Base-by-base conservation (phyloP, 1,140 invertebrate genomes). In the Drosophila ohnishii region DNA sequence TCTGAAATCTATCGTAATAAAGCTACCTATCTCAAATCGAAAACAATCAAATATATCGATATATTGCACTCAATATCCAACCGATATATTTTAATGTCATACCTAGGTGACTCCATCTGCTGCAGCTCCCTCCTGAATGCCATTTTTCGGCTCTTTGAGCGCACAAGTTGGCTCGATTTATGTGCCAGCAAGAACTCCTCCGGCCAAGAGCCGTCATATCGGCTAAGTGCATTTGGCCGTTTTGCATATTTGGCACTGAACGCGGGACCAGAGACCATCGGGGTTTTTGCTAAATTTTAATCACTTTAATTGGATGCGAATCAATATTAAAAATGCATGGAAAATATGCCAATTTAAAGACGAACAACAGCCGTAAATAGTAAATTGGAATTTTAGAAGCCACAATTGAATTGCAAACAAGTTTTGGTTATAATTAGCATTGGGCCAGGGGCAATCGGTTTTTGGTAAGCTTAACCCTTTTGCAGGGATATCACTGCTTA, bases 111-210 rank as follows among this genome's bases (percentile, higher is more conserved):
- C 5, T 37, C 44, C 45, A n/a, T n/a, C 19, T 28, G 11, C 11
- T 2, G 51, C 40, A 10, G 14, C 10, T 19, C 8, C 34, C 34
- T 16, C 59, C 79, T 78, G 69, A 34, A 60, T 73, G 76, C 37
- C 67, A 80, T 80, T 84, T 85, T 84, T 83, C 70, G 81, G 78
- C 63, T 77, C 70, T 75, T 86, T 74, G 61, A 81, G 71, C 66
- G 51, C 80, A 74, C 77, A 85, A 82, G 61, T 85, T 84, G 81
- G 48, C 80, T 59, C 80, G 67, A 84, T 84, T 84, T 85, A 85
- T 77, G 77, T 50, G 63, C 45, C 56, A 53, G 19, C 55, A 3
- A 25, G 34, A 60, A 37, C 62, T 58, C 16, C 53, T 56, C 22
- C 35, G 50, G 42, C 48, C 35, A 58, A 60, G 39, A 60, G 55